Percentiles rank a stretch among this genome's conserved stretches.
Evolutionary conservation across 2,888 invertebrate species (phyloP).

Genomic region (Eledone cirrhosa): DNA sequence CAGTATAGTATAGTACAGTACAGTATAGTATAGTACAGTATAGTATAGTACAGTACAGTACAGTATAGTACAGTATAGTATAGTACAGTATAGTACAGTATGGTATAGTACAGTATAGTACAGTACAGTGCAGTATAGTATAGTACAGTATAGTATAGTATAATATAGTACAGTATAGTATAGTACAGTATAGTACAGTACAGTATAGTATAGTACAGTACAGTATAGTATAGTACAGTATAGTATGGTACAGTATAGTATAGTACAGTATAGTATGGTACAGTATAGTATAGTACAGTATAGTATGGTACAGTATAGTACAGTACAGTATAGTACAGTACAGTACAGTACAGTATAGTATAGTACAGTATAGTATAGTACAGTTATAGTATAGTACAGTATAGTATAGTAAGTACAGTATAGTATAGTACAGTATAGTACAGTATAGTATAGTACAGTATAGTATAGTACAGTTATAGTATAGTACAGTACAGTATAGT

Average conservation of each 20-base stretch:
- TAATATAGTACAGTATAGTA: constrained; percentile 11
- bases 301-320: constrained; percentile 35
- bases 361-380: constrained; percentile 35
- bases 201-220: neutral
- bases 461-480: constrained; percentile 37
- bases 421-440: constrained; percentile 37
- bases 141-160: constrained; percentile 30
- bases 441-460: constrained; percentile 37
- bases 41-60: neutral
- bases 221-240: neutral
- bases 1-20: neutral
- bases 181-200: neutral
- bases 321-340: constrained; percentile 34
- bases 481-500: constrained; percentile 34
- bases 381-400: constrained; percentile 34
- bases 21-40: neutral
- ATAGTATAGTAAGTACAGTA: too few relatives aligned
- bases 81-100: neutral
- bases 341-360: constrained; percentile 35
- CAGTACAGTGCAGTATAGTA: constrained; percentile 29
- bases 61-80: neutral
- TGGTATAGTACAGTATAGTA: neutral
- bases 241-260: neutral
- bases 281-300: constrained; percentile 19
- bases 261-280: neutral